These are phyloP conservation scores for Drosophila longiperda DNA, from an alignment of 2,888 invertebrate genomes.

Conservation along the genomic window DNA sequence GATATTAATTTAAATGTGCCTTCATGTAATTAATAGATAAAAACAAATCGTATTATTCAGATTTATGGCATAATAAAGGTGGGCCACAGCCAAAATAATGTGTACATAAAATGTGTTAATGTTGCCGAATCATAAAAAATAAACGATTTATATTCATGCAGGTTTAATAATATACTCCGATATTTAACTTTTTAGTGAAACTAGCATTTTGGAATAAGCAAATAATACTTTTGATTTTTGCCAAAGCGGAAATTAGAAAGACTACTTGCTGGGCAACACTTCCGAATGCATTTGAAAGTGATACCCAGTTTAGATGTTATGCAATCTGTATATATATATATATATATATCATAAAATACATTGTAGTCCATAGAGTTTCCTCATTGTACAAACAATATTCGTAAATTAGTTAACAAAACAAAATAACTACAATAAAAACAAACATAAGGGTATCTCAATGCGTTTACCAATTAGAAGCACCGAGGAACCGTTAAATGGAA, in stretches of 20 bases:
- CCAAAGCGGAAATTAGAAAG: constrained; percentile 19
- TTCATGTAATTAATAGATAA: neutral
- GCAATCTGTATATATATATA: constrained; percentile 25
- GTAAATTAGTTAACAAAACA: constrained; percentile 26
- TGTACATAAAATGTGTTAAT: constrained; percentile 10
- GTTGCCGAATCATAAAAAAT: neutral
- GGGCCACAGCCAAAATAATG: neutral
- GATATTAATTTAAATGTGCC: neutral
- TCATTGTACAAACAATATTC: constrained; percentile 40
- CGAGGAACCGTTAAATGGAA: constrained; percentile 52
- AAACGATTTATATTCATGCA: neutral
- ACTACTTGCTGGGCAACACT: constrained; percentile 3
- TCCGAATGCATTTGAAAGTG: constrained; percentile 16
- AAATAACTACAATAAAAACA: neutral
- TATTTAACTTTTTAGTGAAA: neutral
- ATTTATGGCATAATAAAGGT: neutral
- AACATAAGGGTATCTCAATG: constrained; percentile 8
- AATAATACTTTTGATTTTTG: neutral
- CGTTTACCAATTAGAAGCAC: constrained; percentile 56
- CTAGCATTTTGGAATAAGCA: neutral
- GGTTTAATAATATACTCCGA: neutral
- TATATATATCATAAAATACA: constrained; percentile 17
- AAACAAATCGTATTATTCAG: neutral
- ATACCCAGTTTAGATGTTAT: constrained; percentile 18
- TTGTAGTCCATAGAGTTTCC: constrained; percentile 38